Base-by-base conservation (phyloP, 2,888 invertebrate species). In the Lagria hirta region DNA sequence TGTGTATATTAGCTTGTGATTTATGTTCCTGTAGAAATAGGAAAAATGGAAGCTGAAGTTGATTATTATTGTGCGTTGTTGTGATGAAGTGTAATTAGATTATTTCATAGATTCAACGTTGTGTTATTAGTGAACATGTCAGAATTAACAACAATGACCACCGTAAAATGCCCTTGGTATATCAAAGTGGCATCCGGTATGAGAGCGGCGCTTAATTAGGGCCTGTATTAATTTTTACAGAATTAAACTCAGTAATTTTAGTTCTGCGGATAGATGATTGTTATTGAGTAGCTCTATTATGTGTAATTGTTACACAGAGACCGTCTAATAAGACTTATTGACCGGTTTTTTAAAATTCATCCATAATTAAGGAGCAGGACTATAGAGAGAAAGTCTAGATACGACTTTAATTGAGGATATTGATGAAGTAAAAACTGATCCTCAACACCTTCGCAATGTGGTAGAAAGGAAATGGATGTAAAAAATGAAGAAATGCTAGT, bases 261-360 rank as follows among this genome's bases (percentile, higher is more conserved):
- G 43, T 28, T 43, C 40, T 37, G 32, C 30, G 18, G 32, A 43
- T 40, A 33, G 46, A 50, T 47, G 43, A 50, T 50, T 50, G 47
- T 47, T 50, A 47, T 50, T 45, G 47, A 47, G 41, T 47, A 20
- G 40, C 37, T 47, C 46, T 29, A 50, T 50, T 50, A 50, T 37
- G 28, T 27, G 43, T 50, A 50, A 50, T 50, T 50, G 50, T 43
- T 36, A 43, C n/a, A n/a, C 41, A 22, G 36, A 23, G 38, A 36
- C 34, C 40, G 43, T 43, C 33, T 35, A 35, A 35, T 38, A 29
- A 38, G 29, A 29, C 38, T 38, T 38, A 38, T 38, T 38, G 38
- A 17, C 38, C 38, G 38, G 38, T 29, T 38, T 38, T 29, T 23
- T 30, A 30, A 15, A n/a, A 13, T 28, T 37, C 27, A 13, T 10